phyloP scores from a whole-genome alignment of 2,113 vertebrate genomes.

The Choloepus hoffmanni region DNA sequence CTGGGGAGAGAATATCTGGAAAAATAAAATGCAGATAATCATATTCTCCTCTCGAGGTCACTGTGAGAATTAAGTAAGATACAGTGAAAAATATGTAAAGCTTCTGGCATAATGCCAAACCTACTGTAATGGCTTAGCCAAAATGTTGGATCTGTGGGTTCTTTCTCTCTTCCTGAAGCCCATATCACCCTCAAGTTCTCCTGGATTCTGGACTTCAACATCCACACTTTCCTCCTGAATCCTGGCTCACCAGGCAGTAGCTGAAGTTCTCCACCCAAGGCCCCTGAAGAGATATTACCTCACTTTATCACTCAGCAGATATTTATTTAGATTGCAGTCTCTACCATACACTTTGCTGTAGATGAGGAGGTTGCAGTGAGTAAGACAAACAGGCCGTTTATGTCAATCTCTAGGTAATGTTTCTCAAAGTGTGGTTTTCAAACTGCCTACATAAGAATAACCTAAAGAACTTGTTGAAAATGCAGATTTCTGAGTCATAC shows the following conservation, averaged over 20 bases:
- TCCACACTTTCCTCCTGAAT: neutral
- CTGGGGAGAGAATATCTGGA: neutral
- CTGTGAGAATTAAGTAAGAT: neutral
- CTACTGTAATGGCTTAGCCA: neutral
- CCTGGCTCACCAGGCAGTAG: neutral
- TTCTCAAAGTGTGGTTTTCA: neutral
- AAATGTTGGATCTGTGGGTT: neutral
- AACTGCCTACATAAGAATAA: neutral
- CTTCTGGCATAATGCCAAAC: neutral
- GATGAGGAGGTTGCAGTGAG: neutral
- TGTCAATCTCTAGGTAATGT: neutral
- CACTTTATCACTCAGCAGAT: neutral
- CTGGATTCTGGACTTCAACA: neutral
- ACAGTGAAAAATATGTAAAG: neutral
- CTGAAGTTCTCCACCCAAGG: neutral
- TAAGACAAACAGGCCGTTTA: neutral
- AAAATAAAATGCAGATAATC: neutral
- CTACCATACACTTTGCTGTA: neutral
- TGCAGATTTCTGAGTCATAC: neutral
- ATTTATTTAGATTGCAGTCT: neutral
- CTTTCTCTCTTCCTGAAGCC: neutral
- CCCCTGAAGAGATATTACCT: neutral
- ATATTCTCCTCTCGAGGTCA: neutral
- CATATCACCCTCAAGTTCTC: neutral
- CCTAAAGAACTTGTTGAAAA: neutral